Conservation (phyloP, 2,888 invertebrate species). For the Eupithecia tripunctaria region DNA sequence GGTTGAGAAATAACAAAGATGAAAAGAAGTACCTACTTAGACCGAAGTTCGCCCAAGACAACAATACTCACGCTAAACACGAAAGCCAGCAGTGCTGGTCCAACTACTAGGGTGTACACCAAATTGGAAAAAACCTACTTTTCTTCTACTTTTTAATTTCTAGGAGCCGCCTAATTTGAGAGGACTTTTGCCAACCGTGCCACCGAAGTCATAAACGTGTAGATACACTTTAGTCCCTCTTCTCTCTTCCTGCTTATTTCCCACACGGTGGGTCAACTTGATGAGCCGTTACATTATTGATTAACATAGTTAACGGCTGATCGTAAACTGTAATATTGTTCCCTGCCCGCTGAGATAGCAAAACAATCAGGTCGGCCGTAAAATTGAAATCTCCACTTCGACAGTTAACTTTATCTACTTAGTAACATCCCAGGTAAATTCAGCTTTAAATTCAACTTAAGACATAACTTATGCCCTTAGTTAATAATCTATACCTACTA, state of each 20-base stretch:
- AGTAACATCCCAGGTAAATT: neutral
- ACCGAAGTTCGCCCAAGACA: too few relatives aligned
- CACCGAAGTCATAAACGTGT: neutral
- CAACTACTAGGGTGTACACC: too few relatives aligned
- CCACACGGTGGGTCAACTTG: neutral
- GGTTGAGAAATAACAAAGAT: too few relatives aligned
- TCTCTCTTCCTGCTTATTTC: neutral
- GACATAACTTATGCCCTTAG: neutral
- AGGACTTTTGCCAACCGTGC: neutral
- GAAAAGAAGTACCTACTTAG: too few relatives aligned
- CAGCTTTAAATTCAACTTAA: neutral
- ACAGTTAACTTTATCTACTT: neutral
- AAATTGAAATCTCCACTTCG: neutral
- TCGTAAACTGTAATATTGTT: constrained; percentile 4
- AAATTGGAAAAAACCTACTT: too few relatives aligned
- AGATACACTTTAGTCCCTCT: neutral
- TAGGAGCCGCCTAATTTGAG: too few relatives aligned
- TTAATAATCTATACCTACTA: neutral
- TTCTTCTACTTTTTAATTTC: too few relatives aligned
- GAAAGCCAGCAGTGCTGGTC: too few relatives aligned
- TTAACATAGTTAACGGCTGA: constrained; percentile 5
- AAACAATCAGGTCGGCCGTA: neutral
- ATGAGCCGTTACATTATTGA: neutral
- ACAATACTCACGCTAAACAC: too few relatives aligned
- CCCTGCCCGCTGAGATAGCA: neutral